These are phyloP conservation scores for Magallana nippona DNA, from an alignment of 2,888 invertebrate species.

Conservation along the genomic window DNA sequence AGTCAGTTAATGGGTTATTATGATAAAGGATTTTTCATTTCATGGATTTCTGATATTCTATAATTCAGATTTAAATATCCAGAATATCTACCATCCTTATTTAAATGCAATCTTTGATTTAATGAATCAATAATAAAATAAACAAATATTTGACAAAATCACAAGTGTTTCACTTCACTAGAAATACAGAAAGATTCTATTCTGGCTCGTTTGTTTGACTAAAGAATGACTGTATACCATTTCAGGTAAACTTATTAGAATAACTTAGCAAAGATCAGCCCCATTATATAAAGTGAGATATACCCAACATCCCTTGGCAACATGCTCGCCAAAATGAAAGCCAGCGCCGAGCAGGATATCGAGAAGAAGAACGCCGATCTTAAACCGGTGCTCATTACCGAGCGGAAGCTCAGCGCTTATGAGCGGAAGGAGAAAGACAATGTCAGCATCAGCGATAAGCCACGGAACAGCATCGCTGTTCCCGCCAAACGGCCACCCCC, in stretches of 20 bases:
- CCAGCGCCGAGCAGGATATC: constrained; percentile 10
- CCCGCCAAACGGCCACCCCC: neutral
- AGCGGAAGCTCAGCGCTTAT: neutral
- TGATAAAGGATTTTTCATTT: constrained; percentile 22
- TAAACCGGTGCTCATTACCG: constrained; percentile 12
- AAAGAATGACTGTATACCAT: constrained; percentile 9
- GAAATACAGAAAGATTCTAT: neutral
- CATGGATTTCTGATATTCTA: constrained; percentile 15
- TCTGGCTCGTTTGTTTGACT: neutral
- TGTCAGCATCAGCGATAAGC: constrained; percentile 30
- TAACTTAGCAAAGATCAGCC: neutral
- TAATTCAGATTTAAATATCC: constrained; percentile 20
- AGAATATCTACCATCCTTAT: constrained; percentile 1
- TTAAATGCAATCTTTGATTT: constrained; percentile 9
- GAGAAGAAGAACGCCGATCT: constrained; percentile 20
- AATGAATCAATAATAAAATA: neutral
- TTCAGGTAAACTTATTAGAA: constrained; percentile 17
- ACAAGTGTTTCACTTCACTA: neutral
- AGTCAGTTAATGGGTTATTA: constrained; percentile 11
- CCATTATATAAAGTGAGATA: constrained; percentile 9
- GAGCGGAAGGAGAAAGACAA: constrained; percentile 16
- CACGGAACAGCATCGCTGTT: constrained; percentile 11
- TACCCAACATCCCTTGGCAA: constrained; percentile 14
- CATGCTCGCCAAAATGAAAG: constrained; percentile 31
- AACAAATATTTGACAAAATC: constrained; percentile 29